Evolutionary conservation across 2,797 vertebrate genomes (phyloP), one percentile per base, ranked within the genome.

Genomic region (Hippopotamyrus pictus): DNA sequence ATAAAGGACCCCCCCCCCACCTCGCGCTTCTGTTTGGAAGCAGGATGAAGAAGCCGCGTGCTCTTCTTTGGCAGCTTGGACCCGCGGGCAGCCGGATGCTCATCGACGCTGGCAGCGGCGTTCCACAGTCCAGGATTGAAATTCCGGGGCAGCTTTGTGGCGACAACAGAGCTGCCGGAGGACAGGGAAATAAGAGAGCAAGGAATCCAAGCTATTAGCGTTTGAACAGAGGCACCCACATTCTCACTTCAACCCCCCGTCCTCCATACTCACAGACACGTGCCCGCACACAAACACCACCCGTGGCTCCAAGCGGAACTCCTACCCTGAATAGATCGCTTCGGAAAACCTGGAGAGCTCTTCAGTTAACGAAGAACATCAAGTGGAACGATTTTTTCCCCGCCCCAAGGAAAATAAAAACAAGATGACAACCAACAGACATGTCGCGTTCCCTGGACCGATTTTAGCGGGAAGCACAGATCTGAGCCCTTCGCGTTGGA

Each of bases 21-120:
- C 88, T 2, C 90, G 85, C 22, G 89, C 94, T 93, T 93, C 93
- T 89, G 5, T 92, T 65, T 65, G 9, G 94, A 93, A 93, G 79
- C 84, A 65, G 92, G 92, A 94, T 93, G 93, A 93, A 25, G 29
- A 93, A 94, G 91, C 90, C 8, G 6, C 0, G 5, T 79, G 90
- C n/a, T 5, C n/a, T 0, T 50, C 14, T 51, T 51, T 5, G 46
- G 44, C 22, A 50, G 48, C 1, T 5, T 3, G n/a, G 9, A 85
- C 5, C n/a, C 1, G 11, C 1, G 46, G 82, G 4, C 4, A 46
- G 82, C 46, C 0, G 9, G 41, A 48, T 29, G 41, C 46, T 84
- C 17, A 1, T 25, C 48, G 11, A 2, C 3, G 0, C 29, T 37
- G 29, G 65, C 65, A 73, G 12, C 5, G 14, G 17, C 9, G 0